These are phyloP conservation scores for Ranitomeya imitator DNA, from an alignment of 2,113 vertebrate species.

Conservation along the genomic window DNA sequence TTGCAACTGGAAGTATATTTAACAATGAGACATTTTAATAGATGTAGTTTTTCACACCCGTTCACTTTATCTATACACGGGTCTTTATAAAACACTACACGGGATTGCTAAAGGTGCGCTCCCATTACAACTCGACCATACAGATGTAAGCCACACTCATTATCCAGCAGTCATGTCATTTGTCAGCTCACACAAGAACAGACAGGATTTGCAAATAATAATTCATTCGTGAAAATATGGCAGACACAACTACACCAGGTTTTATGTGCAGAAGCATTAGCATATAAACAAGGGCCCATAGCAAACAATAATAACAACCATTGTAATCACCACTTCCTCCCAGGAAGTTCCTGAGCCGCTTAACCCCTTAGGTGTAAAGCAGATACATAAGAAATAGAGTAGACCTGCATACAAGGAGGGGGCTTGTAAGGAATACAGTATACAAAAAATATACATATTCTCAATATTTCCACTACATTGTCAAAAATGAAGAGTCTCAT, in stretches of 20 bases:
- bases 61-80: neutral
- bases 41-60: neutral
- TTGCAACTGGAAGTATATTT: too few species aligned
- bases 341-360: neutral
- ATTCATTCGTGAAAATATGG: too few species aligned
- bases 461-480: neutral
- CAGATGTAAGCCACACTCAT: neutral
- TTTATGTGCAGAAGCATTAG: neutral
- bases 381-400: neutral
- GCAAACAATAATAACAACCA: neutral
- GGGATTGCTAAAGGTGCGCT: neutral
- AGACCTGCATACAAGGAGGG: neutral
- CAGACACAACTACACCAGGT: neutral
- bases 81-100: neutral
- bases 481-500: neutral
- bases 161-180: neutral
- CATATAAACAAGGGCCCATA: neutral
- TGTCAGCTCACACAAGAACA: neutral
- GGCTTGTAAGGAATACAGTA: neutral
- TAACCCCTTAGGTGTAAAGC: neutral
- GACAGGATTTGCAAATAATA: neutral
- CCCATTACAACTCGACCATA: neutral
- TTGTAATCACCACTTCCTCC: slow-evolving; percentile 27
- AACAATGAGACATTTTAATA: too few species aligned
- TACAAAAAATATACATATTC: neutral